These are phyloP conservation scores for Liparis tanakae DNA, from an alignment of 2,797 vertebrate genomes.

Conservation along the genomic window DNA sequence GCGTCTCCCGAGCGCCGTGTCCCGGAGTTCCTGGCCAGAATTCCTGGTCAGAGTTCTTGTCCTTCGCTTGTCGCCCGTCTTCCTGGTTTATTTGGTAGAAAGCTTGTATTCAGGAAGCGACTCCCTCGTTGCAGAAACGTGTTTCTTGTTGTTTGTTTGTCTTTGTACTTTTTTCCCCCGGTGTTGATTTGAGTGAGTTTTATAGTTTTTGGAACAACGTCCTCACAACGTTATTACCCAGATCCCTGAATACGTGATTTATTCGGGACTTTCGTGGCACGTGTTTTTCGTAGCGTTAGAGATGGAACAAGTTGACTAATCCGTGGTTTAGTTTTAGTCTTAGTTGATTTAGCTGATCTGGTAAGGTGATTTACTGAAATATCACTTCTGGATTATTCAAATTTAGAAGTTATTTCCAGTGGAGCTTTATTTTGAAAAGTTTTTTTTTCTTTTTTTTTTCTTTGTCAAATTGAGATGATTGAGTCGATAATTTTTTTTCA, in stretches of 20 bases:
- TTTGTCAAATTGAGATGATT: too few species aligned
- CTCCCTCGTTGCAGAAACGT: slow-evolving; percentile 32
- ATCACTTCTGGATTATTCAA: too few species aligned
- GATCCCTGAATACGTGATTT: neutral
- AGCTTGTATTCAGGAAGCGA: slow-evolving; percentile 57
- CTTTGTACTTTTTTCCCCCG: too few species aligned
- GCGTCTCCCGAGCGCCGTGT: slow-evolving; percentile 63
- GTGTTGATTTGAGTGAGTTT: slow-evolving; percentile 17
- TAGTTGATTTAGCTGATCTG: neutral
- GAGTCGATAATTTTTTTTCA: too few species aligned
- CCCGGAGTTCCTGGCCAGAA: slow-evolving; percentile 1
- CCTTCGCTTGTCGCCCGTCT: slow-evolving; percentile 19
- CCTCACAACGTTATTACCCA: slow-evolving; percentile 33
- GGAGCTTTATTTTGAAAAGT: too few species aligned
- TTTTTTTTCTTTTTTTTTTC: too few species aligned
- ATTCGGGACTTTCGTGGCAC: neutral
- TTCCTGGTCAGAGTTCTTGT: neutral
- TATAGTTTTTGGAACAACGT: slow-evolving; percentile 8
- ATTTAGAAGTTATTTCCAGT: too few species aligned
- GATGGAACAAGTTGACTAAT: neutral
- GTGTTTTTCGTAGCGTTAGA: too few species aligned
- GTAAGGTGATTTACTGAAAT: too few species aligned
- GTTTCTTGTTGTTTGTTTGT: neutral
- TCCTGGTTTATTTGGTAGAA: slow-evolving; percentile 65
- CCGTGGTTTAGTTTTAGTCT: neutral